phyloP scores from a whole-genome alignment of 2,797 vertebrate genomes.

The Parauchenoglanis ngamensis region DNA sequence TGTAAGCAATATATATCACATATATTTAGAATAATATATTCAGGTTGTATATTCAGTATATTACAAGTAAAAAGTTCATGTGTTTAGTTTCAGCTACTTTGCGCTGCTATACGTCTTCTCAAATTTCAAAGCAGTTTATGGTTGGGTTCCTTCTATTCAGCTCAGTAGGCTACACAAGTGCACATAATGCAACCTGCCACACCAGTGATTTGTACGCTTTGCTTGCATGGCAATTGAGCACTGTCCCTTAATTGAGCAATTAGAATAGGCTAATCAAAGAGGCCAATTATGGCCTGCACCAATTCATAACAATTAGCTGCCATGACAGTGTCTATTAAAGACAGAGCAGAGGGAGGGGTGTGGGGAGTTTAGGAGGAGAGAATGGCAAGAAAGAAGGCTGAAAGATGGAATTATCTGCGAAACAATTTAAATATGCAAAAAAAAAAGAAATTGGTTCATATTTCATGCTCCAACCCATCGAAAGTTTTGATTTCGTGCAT shows the following conservation, averaged over 20 bases:
- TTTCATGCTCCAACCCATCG: neutral
- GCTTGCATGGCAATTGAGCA: constrained; percentile 79
- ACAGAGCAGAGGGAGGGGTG: constrained; percentile 67
- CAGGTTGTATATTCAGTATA: neutral
- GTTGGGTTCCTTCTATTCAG: constrained; percentile 36
- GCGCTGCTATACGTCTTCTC: constrained; percentile 24
- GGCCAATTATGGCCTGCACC: constrained; percentile 83
- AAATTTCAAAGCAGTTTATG: constrained; percentile 46
- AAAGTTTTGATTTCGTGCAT: neutral
- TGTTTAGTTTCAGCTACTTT: neutral
- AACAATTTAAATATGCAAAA: constrained; percentile 65
- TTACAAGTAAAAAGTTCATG: neutral
- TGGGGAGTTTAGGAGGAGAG: neutral
- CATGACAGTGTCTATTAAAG: constrained; percentile 81
- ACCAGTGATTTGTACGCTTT: constrained; percentile 72
- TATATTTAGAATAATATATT: neutral
- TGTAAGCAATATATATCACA: neutral
- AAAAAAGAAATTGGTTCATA: constrained; percentile 22
- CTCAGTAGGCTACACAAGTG: constrained; percentile 39
- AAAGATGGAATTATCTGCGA: constrained; percentile 49
- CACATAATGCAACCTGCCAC: constrained; percentile 47
- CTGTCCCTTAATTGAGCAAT: constrained; percentile 84
- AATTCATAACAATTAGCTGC: constrained; percentile 85
- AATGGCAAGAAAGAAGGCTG: constrained; percentile 18
- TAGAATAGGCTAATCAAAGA: constrained; percentile 85